Base-by-base conservation (phyloP, 2,888 invertebrate genomes). In the Sphaerolaimus hirsutus region DNA sequence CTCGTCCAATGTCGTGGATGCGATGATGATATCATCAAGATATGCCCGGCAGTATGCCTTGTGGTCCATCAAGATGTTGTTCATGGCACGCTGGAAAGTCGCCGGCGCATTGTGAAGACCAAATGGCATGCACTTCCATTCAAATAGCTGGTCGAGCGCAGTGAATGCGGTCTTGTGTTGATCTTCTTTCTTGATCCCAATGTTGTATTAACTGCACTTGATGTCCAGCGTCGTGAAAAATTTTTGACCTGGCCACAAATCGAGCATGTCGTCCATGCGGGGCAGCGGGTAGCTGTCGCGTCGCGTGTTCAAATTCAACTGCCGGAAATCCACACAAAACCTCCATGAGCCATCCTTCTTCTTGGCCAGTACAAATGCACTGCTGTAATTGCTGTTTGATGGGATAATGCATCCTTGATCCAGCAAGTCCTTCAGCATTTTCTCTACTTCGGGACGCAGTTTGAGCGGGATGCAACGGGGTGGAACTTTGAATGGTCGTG, bases 81-180 rank as follows among this genome's bases (percentile, higher is more conserved):
- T 46, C 51, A 56, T 54, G 2, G 52, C 41, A 7, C 54, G 41
- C 44, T 60, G 54, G 41, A 58, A 61, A 1, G 53, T 51, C 0
- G 57, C 54, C 2, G 55, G 55, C 23, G 52, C 51, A 2, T 51
- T 56, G 1, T 49, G 44, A 7, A 60, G 43, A 2, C 58, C 57
- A 41, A 57, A 57, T 0, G 55, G 54, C 46, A 59, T 49, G 1
- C 53, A 51, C 7, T 47, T 44, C 45, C 50, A 59, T 41, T 58
- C 48, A 36, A 44, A 60, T 23, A 40, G 17, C 21, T 51, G 51
- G 2, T 55, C 52, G 4, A 32, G 40, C 3, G 47, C 25, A 2
- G 51, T 49, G 41, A 59, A 56, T 14, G 56, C 56, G 3, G 57
- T 53, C 27, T 54, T 56, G 10, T 46, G 45, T 19, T 45, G 49